A percentile compares a stretch with the other conserved stretches of the same genome.
Conservation (phyloP, 2,888 invertebrate genomes). For the Drosophila stalkeri region DNA sequence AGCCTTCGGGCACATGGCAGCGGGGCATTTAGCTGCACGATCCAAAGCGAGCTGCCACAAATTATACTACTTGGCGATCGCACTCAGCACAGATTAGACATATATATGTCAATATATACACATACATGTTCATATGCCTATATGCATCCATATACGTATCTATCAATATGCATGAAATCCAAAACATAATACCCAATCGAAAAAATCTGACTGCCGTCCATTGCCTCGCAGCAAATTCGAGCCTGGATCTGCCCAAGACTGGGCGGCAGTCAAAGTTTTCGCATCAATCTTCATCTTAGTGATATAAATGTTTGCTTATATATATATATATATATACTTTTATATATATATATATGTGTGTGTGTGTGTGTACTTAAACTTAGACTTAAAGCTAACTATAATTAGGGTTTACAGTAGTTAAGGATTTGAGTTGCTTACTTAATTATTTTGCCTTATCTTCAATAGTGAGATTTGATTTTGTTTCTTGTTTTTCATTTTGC, state of each 20-base stretch:
- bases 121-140: neutral
- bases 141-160: neutral
- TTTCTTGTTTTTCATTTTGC: conserved; percentile 15
- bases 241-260: conserved; percentile 27
- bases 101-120: neutral
- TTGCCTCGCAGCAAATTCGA: conserved; percentile 14
- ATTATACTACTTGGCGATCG: conserved; percentile 26
- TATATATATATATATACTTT: neutral
- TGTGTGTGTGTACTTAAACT: neutral
- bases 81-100: conserved; percentile 2
- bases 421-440: conserved; percentile 23
- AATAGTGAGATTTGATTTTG: conserved; percentile 37
- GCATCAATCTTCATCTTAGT: conserved; percentile 1
- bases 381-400: neutral
- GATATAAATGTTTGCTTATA: no score
- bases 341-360: neutral
- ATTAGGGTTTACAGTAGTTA: conserved; percentile 11
- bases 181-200: conserved; percentile 55
- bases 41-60: conserved; percentile 39
- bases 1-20: conserved; percentile 34
- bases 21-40: conserved; percentile 44
- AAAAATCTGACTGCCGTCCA: conserved; percentile 20
- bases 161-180: conserved; percentile 46
- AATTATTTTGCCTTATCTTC: conserved; percentile 36
- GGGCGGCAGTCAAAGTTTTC: conserved; percentile 31